Base-by-base conservation (phyloP, 2,113 vertebrate genomes). In the Cacatua alba region DNA sequence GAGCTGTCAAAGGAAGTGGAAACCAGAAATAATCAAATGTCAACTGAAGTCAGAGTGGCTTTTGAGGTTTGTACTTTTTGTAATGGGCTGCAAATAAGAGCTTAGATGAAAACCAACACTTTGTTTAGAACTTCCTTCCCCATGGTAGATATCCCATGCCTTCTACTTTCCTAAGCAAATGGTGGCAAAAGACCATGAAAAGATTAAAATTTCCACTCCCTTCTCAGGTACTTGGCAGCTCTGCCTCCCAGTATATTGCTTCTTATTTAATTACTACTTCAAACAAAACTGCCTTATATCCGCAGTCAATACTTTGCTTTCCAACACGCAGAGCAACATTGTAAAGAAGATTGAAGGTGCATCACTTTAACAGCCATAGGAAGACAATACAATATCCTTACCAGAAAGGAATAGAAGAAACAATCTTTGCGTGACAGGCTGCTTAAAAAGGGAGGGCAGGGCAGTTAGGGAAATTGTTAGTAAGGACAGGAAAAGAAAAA, bases 231-330 rank as follows among this genome's bases (percentile, higher is more conserved):
- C 46, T 90, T 92, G 79, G 67, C 84, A 91, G 70, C 53, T 39
- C 41, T 88, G 39, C 70, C 46, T 94, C 91, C 57, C 81, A 80
- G 29, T 70, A 71, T 57, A 89, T 62, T 87, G 51, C 53, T 80
- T 62, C 87, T 72, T 55, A 89, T 91, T 94, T 72, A 95, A 96
- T 90, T 91, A 86, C 75, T 59, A 57, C 85, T 94, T 88, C 74
- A 94, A 88, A 90, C 67, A 80, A 85, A 90, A 55, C 55, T 71
- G 70, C 48, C 35, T 83, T 86, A 57, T 65, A 71, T 37, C 28
- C 76, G 76, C 39, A 78, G 55, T 31, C 64, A 52, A 23, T 25
- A 48, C 63, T 86, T 86, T 76, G 65, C 77, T 93, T 92, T 81
- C 79, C 72, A 90, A 79, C 81, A 65, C 53, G 55, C 35, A 84